phyloP scores from a whole-genome alignment of 2,797 vertebrate species.

The Pangasius macronema region DNA sequence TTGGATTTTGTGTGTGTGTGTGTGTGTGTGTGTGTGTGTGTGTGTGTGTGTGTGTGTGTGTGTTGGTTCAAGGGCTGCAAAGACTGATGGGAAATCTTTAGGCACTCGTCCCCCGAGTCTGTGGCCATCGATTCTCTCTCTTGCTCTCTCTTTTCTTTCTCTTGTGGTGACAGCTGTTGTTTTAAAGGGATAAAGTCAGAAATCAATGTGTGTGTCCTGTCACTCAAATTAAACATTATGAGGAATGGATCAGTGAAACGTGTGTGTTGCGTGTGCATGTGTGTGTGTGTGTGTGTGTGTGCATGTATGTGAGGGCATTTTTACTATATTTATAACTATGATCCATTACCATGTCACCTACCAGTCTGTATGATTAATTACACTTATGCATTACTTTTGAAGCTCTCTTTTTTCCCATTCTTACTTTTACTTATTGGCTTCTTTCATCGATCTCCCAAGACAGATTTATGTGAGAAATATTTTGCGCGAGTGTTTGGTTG shows the following conservation, averaged over 20 bases:
- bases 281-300: slow-evolving; percentile 40
- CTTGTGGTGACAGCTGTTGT: slow-evolving; percentile 61
- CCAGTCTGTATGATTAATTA: slow-evolving; percentile 77
- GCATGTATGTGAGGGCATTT: slow-evolving; percentile 61
- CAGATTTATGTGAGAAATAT: slow-evolving; percentile 19
- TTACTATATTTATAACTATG: slow-evolving; percentile 77
- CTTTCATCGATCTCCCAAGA: slow-evolving; percentile 20
- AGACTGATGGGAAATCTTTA: slow-evolving; percentile 64
- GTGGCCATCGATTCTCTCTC: slow-evolving; percentile 54
- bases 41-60: slow-evolving; percentile 21
- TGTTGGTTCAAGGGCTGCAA: slow-evolving; percentile 32
- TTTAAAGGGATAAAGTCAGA: slow-evolving; percentile 65
- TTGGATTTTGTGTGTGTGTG: no score
- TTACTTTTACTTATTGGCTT: slow-evolving; percentile 41
- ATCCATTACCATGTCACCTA: slow-evolving; percentile 78
- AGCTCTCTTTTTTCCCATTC: slow-evolving; percentile 58
- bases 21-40: slow-evolving; percentile 11
- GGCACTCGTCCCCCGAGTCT: slow-evolving; percentile 48
- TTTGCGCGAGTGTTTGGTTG: neutral
- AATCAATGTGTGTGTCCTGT: slow-evolving; percentile 59
- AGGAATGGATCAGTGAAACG: slow-evolving; percentile 48
- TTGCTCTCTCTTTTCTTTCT: slow-evolving; percentile 51
- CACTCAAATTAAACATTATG: slow-evolving; percentile 57
- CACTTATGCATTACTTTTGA: slow-evolving; percentile 62
- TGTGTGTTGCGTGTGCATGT: slow-evolving; percentile 38